Evolutionary conservation across 2,888 invertebrate genomes (phyloP), one percentile per base, ranked within the genome.

Genomic region (Nomada ruficornis): DNA sequence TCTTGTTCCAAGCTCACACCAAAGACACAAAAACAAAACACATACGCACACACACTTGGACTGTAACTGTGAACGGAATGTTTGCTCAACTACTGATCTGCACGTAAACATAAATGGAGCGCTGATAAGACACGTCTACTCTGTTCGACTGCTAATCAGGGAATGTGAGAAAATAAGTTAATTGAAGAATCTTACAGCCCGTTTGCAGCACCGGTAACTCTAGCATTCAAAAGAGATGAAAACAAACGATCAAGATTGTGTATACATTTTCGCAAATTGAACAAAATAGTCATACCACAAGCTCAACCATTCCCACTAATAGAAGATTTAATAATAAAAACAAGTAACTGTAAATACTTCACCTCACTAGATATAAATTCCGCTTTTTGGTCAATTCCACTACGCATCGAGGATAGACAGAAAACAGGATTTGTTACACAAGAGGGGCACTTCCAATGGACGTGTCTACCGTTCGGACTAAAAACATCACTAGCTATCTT

Each of bases 351-450:
- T 29, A 29, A 29, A 29, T 29, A 29, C 29, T 29, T 29, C 29
- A 29, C 29, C 29, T 29, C 29, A 29, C 29, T 64, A 1, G 64
- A 64, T 26, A 64, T 64, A 5, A 64, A 64, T 18, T 64, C 64
- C 18, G 64, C 50, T 26, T 64, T 64, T 64, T 64, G 64, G 64
- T 50, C 64, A 26, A 64, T 64, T 2, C 64, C 64, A 10, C 2
- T 64, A 9, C n/a, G 84, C 85, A 20, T n/a, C 72, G 44, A 89
- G 86, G 42, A 83, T 88, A 10, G 85, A 87, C 1, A 1, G 23
- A 23, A n/a, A n/a, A n/a, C n/a, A n/a, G n/a, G n/a, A n/a, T n/a
- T n/a, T n/a, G n/a, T n/a, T n/a, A n/a, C n/a, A n/a, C n/a, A n/a
- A n/a, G n/a, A n/a, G n/a, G n/a, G n/a, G 23, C 23, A 23, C 29